A percentile compares a stretch with the other conserved stretches of the same genome.
phyloP scores from a whole-genome alignment of 2,113 vertebrate genomes.

The Pomatorhinus ruficollis region DNA sequence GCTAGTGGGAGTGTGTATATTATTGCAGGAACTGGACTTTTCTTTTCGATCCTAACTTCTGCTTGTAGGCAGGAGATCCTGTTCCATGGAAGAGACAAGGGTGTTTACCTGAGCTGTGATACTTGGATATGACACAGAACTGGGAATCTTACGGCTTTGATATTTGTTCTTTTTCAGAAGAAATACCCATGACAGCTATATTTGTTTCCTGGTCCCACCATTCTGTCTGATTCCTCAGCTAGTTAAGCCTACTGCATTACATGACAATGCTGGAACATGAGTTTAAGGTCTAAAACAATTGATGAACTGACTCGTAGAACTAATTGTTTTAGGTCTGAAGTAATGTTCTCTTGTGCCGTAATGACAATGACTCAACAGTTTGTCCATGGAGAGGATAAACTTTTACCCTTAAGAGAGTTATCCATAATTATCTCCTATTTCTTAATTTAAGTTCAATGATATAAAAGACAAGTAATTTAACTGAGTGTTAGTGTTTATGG shows the following conservation, averaged over 20 bases:
- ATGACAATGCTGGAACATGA: slow-evolving; percentile 36
- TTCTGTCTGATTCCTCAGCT: neutral
- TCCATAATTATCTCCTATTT: neutral
- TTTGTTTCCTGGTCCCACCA: neutral
- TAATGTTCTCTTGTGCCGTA: slow-evolving; percentile 15
- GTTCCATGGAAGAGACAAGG: neutral
- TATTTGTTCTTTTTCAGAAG: neutral
- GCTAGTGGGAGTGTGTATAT: neutral
- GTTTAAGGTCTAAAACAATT: slow-evolving; percentile 38
- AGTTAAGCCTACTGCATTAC: neutral
- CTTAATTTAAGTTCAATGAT: neutral
- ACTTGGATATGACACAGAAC: neutral
- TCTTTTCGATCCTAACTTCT: neutral
- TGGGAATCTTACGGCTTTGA: neutral
- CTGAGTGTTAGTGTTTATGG: neutral
- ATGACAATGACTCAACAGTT: slow-evolving; percentile 48
- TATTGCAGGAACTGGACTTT: neutral
- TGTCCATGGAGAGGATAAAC: slow-evolving; percentile 5
- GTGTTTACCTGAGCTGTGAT: neutral
- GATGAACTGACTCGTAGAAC: slow-evolving; percentile 45
- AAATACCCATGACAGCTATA: neutral
- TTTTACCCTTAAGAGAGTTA: slow-evolving; percentile 19
- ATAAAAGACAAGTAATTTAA: neutral
- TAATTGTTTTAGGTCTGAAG: slow-evolving; percentile 53
- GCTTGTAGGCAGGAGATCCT: neutral